These are phyloP conservation scores for Pammene fasciana DNA, from an alignment of 2,888 invertebrate species.

Conservation along the genomic window DNA sequence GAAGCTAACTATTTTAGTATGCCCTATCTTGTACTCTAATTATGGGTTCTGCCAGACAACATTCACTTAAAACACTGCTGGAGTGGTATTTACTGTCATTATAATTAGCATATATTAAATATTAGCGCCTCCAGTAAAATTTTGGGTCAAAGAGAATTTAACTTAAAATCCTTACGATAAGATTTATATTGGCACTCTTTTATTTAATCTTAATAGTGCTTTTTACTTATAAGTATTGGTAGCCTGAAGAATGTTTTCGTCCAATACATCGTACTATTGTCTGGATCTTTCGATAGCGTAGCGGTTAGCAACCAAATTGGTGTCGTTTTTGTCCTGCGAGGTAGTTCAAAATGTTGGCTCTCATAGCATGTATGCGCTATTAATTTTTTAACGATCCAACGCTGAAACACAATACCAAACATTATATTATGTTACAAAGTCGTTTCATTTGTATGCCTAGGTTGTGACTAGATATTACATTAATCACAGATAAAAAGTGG, in stretches of 20 bases:
- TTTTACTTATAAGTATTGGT: neutral
- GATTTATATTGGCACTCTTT: neutral
- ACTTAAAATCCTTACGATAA: neutral
- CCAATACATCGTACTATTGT: no score
- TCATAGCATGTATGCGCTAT: neutral
- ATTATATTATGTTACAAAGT: neutral
- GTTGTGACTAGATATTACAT: neutral
- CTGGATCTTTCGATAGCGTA: no score
- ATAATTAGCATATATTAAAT: slow-evolving; percentile 18
- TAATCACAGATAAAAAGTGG: neutral
- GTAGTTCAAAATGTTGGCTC: neutral
- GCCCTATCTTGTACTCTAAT: slow-evolving; percentile 28
- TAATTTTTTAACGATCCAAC: neutral
- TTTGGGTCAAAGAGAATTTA: neutral
- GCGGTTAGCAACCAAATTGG: neutral
- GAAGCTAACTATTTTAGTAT: slow-evolving; percentile 30
- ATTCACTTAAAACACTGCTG: slow-evolving; percentile 34
- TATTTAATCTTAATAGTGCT: neutral
- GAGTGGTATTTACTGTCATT: slow-evolving; percentile 37
- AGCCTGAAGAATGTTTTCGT: neutral
- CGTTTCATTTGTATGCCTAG: neutral
- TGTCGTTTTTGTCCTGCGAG: neutral
- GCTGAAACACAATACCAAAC: neutral
- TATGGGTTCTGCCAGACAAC: slow-evolving; percentile 32
- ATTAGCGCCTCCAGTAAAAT: slow-evolving; percentile 13